Percentiles rank a stretch among this genome's conserved stretches.
Evolutionary conservation across 2,113 vertebrate species (phyloP).

Genomic region (Ranitomeya variabilis): DNA sequence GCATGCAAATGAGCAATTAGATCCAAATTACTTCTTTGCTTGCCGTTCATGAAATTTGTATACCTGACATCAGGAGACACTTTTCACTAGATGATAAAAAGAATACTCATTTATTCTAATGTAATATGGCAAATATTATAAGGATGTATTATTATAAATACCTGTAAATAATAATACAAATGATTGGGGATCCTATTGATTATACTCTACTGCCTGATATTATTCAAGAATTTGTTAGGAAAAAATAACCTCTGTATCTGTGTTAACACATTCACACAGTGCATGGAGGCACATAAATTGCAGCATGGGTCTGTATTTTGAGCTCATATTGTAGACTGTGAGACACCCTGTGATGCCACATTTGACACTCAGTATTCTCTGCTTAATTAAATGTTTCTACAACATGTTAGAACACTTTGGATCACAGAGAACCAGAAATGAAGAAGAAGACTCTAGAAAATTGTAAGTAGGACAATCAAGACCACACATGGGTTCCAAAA

Average conservation of each 20-base stretch:
- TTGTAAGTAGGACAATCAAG: too few relatives aligned
- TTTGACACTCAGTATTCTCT: too few relatives aligned
- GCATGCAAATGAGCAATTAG: conserved; percentile 47
- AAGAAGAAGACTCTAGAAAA: too few relatives aligned
- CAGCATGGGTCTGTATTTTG: too few relatives aligned
- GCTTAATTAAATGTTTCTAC: too few relatives aligned
- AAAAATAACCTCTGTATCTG: background rate
- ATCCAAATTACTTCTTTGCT: conserved; percentile 26
- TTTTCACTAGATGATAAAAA: background rate
- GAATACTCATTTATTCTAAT: background rate
- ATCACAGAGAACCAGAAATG: too few relatives aligned
- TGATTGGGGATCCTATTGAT: background rate
- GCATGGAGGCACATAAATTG: too few relatives aligned
- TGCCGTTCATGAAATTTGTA: conserved; percentile 10
- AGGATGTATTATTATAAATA: background rate
- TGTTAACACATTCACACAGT: too few relatives aligned
- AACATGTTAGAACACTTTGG: too few relatives aligned
- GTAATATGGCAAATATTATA: background rate
- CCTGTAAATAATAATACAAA: background rate
- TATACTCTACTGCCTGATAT: background rate
- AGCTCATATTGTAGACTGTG: too few relatives aligned
- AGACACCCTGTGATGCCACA: too few relatives aligned
- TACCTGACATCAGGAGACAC: background rate
- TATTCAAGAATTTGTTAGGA: background rate
- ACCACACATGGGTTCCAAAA: too few relatives aligned